Percentiles rank a stretch among this genome's conserved stretches.
Evolutionary conservation across 64 coral and sea anemone species (phyloP).

Genomic region (Montipora efflorescens): DNA sequence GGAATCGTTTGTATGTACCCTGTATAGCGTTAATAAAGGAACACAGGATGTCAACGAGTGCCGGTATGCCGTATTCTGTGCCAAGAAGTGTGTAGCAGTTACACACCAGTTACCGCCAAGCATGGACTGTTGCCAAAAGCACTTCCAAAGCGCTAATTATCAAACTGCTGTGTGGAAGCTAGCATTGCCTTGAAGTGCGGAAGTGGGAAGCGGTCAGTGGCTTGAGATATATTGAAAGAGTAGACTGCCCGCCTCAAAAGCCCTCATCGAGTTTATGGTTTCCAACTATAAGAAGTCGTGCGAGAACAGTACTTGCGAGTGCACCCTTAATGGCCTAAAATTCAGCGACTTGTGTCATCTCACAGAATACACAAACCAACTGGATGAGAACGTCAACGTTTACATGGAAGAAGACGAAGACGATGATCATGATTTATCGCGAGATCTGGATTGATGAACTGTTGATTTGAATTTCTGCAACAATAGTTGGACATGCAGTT

Average conservation of each 20-base stretch:
- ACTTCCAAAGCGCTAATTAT: constrained; percentile 26
- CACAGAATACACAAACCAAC: constrained; percentile 2
- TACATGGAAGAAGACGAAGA: too few species aligned
- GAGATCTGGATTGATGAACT: too few species aligned
- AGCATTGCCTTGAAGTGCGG: background rate
- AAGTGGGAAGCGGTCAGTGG: background rate
- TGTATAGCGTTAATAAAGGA: background rate
- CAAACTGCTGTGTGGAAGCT: background rate
- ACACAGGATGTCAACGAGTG: background rate
- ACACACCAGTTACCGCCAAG: constrained; percentile 1
- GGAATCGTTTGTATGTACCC: background rate
- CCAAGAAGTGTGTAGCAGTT: constrained; percentile 11
- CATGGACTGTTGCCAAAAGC: background rate
- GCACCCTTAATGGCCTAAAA: constrained; percentile 31
- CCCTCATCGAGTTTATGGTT: constrained; percentile 4
- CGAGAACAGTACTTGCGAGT: constrained; percentile 14
- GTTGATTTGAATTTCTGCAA: too few species aligned
- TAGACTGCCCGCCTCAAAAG: background rate
- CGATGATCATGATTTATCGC: too few species aligned
- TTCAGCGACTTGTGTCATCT: background rate
- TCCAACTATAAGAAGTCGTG: constrained; percentile 13
- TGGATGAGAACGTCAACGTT: too few species aligned
- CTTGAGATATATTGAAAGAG: background rate
- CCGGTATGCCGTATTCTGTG: constrained; percentile 2
- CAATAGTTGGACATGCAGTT: too few species aligned